Percentiles rank a stretch among this genome's conserved stretches.
Conservation (phyloP, 2,113 vertebrate species). For the Mustela nigripes region DNA sequence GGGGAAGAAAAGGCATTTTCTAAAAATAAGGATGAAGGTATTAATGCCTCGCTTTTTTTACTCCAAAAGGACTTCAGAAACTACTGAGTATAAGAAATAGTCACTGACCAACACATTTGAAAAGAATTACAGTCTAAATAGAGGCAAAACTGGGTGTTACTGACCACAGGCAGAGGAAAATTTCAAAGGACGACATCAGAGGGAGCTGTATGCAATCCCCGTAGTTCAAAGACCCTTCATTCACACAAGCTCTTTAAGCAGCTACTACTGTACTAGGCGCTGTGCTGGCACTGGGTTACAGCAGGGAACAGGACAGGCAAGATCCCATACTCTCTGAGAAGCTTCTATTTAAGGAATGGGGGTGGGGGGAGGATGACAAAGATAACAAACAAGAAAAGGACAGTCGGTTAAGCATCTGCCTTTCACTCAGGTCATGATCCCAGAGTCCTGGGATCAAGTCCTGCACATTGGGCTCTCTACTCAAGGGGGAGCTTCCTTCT, state of each 20-base stretch:
- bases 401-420: neutral
- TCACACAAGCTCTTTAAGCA: neutral
- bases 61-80: neutral
- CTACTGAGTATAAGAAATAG: neutral
- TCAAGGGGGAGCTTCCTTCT: neutral
- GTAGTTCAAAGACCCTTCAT: neutral
- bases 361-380: neutral
- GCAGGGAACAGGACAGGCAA: neutral
- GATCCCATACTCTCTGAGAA: neutral
- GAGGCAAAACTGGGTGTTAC: neutral
- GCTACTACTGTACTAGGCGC: neutral
- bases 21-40: constrained; percentile 12
- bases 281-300: neutral
- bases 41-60: constrained; percentile 11
- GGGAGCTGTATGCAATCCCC: neutral
- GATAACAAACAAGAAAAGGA: neutral
- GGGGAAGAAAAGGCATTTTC: neutral
- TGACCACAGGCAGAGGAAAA: neutral
- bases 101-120: neutral
- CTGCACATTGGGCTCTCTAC: neutral
- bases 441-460: neutral
- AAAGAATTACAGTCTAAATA: neutral
- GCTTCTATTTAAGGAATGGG: neutral
- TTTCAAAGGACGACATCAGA: neutral
- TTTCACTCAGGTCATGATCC: neutral